Evolutionary conservation across 2,888 invertebrate species (phyloP).

Genomic region (Carabus problematicus): DNA sequence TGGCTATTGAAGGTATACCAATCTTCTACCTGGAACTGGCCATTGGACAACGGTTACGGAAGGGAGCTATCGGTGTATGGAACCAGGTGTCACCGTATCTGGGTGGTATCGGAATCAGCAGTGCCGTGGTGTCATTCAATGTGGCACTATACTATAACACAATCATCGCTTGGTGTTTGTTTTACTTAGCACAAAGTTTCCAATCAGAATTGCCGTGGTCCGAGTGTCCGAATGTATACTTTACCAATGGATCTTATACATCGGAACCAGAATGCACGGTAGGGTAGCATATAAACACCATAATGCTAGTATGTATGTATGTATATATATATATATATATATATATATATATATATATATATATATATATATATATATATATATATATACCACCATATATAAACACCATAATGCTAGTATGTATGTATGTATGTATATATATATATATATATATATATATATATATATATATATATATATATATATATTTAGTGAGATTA

Average conservation of each 20-base stretch:
- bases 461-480: too few relatives aligned
- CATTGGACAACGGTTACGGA: slow-evolving; percentile 90
- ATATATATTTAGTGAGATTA: too few relatives aligned
- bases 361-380: too few relatives aligned
- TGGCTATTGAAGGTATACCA: slow-evolving; percentile 93
- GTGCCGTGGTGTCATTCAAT: slow-evolving; percentile 94
- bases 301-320: too few relatives aligned
- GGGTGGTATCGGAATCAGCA: slow-evolving; percentile 91
- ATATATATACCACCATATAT: too few relatives aligned
- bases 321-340: too few relatives aligned
- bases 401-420: too few relatives aligned
- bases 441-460: too few relatives aligned
- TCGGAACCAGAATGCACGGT: slow-evolving; percentile 84
- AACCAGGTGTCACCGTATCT: slow-evolving; percentile 89
- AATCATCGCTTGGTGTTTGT: slow-evolving; percentile 97
- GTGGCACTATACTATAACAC: slow-evolving; percentile 97
- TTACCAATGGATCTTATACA: slow-evolving; percentile 79
- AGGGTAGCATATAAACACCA: too few relatives aligned
- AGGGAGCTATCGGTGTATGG: slow-evolving; percentile 96
- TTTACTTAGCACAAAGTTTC: slow-evolving; percentile 93
- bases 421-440: too few relatives aligned
- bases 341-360: too few relatives aligned
- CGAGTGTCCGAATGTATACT: slow-evolving; percentile 85
- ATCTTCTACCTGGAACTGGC: slow-evolving; percentile 96
- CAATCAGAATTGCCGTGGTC: slow-evolving; percentile 92